These are phyloP conservation scores for Phylloscopus collybita DNA, from an alignment of 2,797 vertebrate genomes.

Conservation along the genomic window DNA sequence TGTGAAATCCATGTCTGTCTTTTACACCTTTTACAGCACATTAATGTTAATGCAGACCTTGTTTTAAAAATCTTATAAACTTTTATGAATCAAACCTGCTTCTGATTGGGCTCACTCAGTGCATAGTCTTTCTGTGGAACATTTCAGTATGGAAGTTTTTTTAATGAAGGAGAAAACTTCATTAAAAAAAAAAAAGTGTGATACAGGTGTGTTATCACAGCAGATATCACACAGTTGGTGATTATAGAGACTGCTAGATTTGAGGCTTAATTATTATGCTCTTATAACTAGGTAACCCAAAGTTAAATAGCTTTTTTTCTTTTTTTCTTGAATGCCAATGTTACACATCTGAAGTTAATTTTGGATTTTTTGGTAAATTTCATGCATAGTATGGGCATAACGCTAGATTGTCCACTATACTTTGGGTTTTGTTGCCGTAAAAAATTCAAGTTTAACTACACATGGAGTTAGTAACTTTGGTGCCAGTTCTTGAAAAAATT, in stretches of 20 bases:
- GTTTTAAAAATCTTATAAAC: background rate
- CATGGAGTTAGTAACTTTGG: background rate
- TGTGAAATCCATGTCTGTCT: background rate
- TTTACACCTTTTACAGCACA: background rate
- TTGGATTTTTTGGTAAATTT: background rate
- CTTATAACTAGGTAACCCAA: background rate
- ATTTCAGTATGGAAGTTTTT: background rate
- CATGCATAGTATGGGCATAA: background rate
- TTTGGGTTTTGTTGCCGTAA: background rate
- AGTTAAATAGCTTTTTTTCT: background rate
- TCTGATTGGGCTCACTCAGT: background rate
- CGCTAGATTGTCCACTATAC: background rate
- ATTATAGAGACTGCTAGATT: background rate
- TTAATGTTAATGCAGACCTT: background rate
- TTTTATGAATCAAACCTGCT: background rate
- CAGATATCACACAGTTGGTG: background rate
- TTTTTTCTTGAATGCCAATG: fast-evolving
- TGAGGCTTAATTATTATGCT: background rate
- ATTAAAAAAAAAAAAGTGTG: too few species aligned
- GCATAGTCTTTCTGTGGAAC: background rate
- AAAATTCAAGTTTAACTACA: background rate
- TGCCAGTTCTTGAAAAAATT: background rate
- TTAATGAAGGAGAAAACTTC: background rate
- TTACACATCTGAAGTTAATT: background rate
- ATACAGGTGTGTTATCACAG: background rate